phyloP scores from a whole-genome alignment of 2,113 vertebrate species.

The Indri indri region DNA sequence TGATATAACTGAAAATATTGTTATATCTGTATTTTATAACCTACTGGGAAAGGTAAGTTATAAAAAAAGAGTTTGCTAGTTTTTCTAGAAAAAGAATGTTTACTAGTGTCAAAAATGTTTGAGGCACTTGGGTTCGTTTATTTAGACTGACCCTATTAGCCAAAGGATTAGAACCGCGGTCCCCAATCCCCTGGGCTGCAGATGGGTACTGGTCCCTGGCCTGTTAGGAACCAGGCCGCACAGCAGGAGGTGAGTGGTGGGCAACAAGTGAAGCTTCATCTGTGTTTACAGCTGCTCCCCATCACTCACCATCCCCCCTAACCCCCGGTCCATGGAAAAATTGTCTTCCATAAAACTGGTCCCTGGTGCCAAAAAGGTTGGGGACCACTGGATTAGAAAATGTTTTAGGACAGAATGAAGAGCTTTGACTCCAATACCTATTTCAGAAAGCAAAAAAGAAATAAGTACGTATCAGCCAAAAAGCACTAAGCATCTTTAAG shows the following conservation, averaged over 20 bases:
- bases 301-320: too few species aligned
- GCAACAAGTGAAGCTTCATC: too few species aligned
- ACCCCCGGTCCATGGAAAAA: too few species aligned
- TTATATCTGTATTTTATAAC: background rate
- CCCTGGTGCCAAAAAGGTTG: too few species aligned
- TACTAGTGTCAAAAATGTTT: background rate
- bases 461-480: background rate
- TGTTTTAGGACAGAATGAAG: background rate
- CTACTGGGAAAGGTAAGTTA: background rate
- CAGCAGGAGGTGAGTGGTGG: too few species aligned
- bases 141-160: background rate
- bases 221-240: too few species aligned
- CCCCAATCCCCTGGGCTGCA: too few species aligned
- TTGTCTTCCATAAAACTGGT: too few species aligned
- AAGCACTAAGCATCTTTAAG: background rate
- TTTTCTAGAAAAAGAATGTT: background rate
- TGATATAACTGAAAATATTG: conserved; percentile 39
- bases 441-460: background rate
- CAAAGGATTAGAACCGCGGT: background rate
- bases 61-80: background rate
- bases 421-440: background rate
- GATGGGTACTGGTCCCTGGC: too few species aligned
- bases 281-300: too few species aligned
- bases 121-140: background rate
- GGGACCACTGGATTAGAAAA: background rate